These are phyloP conservation scores for Lepidurus arcticus DNA, from an alignment of 1,140 invertebrate species.

Conservation along the genomic window DNA sequence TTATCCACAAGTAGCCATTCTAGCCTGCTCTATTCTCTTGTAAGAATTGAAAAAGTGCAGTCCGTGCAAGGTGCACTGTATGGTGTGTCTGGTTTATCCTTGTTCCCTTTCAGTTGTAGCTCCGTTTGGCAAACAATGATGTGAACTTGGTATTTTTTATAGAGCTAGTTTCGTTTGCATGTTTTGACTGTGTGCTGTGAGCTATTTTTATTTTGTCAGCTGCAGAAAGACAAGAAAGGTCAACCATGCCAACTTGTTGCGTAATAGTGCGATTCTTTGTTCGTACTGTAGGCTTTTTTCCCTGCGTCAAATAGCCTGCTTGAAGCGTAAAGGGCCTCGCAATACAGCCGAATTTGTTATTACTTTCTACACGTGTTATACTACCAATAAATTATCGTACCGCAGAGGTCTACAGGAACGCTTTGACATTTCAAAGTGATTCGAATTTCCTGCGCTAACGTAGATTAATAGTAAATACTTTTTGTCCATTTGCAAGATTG, in stretches of 20 bases:
- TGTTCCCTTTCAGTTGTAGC: not conserved
- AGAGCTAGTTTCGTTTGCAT: not conserved
- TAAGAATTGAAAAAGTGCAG: no score
- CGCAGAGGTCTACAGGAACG: no score
- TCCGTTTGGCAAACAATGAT: not conserved
- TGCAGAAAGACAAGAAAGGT: not conserved
- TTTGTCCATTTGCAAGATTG: no score
- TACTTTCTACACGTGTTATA: not conserved
- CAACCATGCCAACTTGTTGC: not conserved
- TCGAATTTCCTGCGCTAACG: no score
- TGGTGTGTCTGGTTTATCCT: not conserved
- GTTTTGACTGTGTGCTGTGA: slow-evolving; percentile 15
- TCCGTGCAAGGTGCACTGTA: no score
- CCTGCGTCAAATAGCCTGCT: not conserved
- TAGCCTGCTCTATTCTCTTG: no score
- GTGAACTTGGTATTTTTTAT: not conserved
- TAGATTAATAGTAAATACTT: no score
- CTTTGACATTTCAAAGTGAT: no score
- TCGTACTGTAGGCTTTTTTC: not conserved
- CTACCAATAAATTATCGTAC: not conserved
- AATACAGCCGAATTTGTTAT: not conserved
- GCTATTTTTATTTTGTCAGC: not conserved
- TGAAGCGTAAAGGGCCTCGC: not conserved
- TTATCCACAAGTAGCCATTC: no score
- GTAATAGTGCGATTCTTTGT: not conserved